Base-by-base conservation (phyloP, 2,888 invertebrate genomes). In the Polydrusus cervinus region DNA sequence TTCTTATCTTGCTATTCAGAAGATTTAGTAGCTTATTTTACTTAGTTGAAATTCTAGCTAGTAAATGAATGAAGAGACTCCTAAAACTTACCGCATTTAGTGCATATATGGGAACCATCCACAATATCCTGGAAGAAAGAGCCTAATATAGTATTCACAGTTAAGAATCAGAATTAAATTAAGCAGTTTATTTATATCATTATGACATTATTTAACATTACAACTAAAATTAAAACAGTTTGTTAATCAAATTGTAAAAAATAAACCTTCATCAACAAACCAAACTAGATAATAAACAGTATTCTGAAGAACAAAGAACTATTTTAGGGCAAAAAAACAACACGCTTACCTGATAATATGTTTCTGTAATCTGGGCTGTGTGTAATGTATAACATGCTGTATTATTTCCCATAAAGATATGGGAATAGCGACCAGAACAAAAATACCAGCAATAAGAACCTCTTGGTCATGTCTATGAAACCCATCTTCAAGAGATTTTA, bases 21-120 rank as follows among this genome's bases (percentile, higher is more conserved):
- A n/a, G n/a, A n/a, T n/a, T n/a, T n/a, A n/a, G n/a, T n/a, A n/a
- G n/a, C n/a, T n/a, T n/a, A n/a, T n/a, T n/a, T n/a, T n/a, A n/a
- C n/a, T n/a, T n/a, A n/a, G n/a, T n/a, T n/a, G n/a, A n/a, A n/a
- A n/a, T n/a, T n/a, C n/a, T n/a, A n/a, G n/a, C n/a, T n/a, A n/a
- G n/a, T n/a, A n/a, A n/a, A n/a, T n/a, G 11, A 8, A 40, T 13
- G 38, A 25, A 25, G 5, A 34, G 13, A 60, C 16, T 25, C 7
- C 3, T 16, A n/a, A n/a, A 14, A 90, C 93, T 92, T 90, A 95
- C 95, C 79, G 97, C 97, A 91, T 98, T 97, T 9, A 96, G 87
- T 49, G 97, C 96, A 90, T 98, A 98, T 82, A 98, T 97, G 76
- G 98, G 98, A 68, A 98, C 97, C 98, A 98, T 98, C 97, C 97